phyloP scores from a whole-genome alignment of 2,888 invertebrate genomes.

The Trimorus sp. region DNA sequence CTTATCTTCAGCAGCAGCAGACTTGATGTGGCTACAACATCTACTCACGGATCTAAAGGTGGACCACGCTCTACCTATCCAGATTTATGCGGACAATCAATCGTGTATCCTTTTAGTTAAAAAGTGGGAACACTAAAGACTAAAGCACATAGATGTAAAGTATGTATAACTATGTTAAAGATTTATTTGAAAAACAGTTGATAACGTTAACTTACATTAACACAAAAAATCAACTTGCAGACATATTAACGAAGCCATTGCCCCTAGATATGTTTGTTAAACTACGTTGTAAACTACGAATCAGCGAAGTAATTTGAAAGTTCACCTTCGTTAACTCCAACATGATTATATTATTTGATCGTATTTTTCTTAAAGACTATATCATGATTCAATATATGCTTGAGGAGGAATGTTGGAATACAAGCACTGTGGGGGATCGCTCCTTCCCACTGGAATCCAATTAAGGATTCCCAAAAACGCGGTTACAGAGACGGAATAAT shows the following conservation, averaged over 20 bases:
- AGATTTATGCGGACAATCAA: slow-evolving; percentile 68
- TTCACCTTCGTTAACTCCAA: no score
- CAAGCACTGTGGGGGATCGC: no score
- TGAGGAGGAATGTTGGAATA: slow-evolving; percentile 1
- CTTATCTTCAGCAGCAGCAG: slow-evolving; percentile 30
- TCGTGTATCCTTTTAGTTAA: slow-evolving; percentile 57
- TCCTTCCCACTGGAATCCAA: no score
- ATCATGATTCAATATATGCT: background rate
- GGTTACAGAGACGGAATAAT: no score
- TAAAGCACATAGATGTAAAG: slow-evolving; percentile 67
- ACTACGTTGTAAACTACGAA: background rate
- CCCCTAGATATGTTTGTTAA: background rate
- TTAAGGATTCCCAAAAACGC: no score
- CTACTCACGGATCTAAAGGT: slow-evolving; percentile 67
- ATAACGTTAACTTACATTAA: slow-evolving; percentile 32
- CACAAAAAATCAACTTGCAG: slow-evolving; percentile 30
- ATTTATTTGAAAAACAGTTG: slow-evolving; percentile 27
- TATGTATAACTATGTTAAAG: slow-evolving; percentile 55
- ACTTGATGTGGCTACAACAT: slow-evolving; percentile 71
- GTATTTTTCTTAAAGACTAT: no score
- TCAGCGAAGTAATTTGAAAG: background rate
- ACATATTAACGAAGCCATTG: slow-evolving; percentile 42
- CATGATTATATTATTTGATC: no score
- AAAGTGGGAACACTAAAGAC: slow-evolving; percentile 67
- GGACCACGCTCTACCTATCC: slow-evolving; percentile 18